Evolutionary conservation across 64 coral and sea anemone species (phyloP).

Genomic region (Stichodactyla helianthus): DNA sequence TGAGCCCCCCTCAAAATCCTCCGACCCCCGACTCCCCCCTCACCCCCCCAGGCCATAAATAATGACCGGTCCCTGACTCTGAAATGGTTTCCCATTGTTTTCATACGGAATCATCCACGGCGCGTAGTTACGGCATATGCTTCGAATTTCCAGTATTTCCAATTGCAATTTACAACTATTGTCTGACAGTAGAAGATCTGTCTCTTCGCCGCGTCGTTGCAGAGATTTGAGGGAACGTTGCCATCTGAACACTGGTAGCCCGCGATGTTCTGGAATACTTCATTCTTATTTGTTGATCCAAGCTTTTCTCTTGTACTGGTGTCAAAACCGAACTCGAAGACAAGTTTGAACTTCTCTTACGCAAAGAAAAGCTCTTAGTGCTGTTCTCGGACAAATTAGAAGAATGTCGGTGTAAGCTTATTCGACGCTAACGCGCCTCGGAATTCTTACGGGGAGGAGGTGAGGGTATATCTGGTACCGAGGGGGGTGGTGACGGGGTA

Average conservation of each 20-base stretch:
- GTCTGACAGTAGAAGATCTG: not conserved
- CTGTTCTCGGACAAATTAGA: slow-evolving; percentile 41
- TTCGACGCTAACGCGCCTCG: not conserved
- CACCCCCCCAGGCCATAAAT: too few species aligned
- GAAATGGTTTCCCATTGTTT: too few species aligned
- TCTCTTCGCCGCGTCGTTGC: not conserved
- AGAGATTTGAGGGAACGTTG: not conserved
- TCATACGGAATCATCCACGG: too few species aligned
- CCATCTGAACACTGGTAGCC: slow-evolving; percentile 55
- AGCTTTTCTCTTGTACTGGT: slow-evolving; percentile 15
- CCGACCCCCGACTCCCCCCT: too few species aligned
- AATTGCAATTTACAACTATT: not conserved
- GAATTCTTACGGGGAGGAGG: not conserved
- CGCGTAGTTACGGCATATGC: too few species aligned
- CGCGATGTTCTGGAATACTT: slow-evolving; percentile 39
- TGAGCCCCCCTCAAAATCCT: too few species aligned
- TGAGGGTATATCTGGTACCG: not conserved
- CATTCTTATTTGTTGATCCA: slow-evolving; percentile 51
- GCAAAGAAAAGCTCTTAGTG: not conserved
- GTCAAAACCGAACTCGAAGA: slow-evolving; percentile 1
- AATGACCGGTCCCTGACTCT: too few species aligned
- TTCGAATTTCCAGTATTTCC: too few species aligned
- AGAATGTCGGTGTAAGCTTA: not conserved
- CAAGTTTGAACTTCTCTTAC: slow-evolving; percentile 7
- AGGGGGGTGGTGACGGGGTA: not conserved